These are phyloP conservation scores for Alligator mississippiensis DNA, from an alignment of 2,113 vertebrate species.

Conservation along the genomic window DNA sequence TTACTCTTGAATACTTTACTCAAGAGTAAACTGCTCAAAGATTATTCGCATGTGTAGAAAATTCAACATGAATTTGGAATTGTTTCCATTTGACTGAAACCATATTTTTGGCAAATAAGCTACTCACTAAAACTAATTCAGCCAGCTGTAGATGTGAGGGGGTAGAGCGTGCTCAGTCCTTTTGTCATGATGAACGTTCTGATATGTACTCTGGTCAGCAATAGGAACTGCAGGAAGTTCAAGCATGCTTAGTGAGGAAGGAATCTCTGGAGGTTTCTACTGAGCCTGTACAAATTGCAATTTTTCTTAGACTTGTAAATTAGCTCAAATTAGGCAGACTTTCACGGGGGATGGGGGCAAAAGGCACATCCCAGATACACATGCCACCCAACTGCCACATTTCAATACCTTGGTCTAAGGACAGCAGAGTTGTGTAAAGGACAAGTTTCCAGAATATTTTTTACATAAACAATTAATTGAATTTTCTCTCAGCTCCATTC, in stretches of 20 bases:
- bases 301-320: not conserved
- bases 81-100: too few relatives aligned
- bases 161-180: too few relatives aligned
- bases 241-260: not conserved
- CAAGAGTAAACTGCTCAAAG: too few relatives aligned
- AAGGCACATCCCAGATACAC: not conserved
- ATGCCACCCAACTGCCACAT: not conserved
- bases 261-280: not conserved
- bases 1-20: too few relatives aligned
- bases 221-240: not conserved
- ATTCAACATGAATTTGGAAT: too few relatives aligned
- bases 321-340: not conserved
- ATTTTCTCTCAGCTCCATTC: not conserved
- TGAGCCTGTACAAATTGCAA: not conserved
- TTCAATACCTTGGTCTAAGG: not conserved
- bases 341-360: not conserved
- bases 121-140: too few relatives aligned
- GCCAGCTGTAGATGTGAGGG: too few relatives aligned
- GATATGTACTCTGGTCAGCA: not conserved
- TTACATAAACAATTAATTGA: accelerated
- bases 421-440: not conserved
- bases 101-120: too few relatives aligned
- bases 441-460: not conserved
- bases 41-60: too few relatives aligned
- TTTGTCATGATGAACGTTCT: too few relatives aligned